Evolutionary conservation across 1,140 invertebrate genomes (phyloP).

Genomic region (Campodea augens): DNA sequence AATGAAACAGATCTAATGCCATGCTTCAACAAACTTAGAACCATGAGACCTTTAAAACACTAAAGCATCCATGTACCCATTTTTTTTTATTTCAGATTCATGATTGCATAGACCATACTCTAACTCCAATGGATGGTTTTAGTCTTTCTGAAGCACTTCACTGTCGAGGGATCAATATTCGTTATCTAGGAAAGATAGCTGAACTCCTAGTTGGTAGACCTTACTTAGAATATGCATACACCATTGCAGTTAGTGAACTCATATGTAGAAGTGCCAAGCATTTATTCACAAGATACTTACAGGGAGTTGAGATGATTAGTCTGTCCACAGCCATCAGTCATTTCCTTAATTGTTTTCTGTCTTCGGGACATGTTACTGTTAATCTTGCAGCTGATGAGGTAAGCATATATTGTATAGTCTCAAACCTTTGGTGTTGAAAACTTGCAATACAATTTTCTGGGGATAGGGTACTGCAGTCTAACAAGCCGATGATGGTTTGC

Average conservation of each 20-base stretch:
- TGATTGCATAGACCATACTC: constrained; percentile 78
- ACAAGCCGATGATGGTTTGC: too few relatives aligned
- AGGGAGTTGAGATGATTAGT: constrained; percentile 74
- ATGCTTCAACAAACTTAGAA: too few relatives aligned
- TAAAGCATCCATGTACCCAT: constrained; percentile 2
- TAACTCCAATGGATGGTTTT: constrained; percentile 82
- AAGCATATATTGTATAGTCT: too few relatives aligned
- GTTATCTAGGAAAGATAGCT: constrained; percentile 82
- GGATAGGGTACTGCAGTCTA: too few relatives aligned
- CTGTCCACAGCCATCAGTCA: constrained; percentile 75
- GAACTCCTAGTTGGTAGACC: constrained; percentile 54
- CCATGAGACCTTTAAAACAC: too few relatives aligned
- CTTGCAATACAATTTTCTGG: too few relatives aligned
- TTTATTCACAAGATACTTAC: constrained; percentile 78
- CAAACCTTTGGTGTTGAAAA: too few relatives aligned
- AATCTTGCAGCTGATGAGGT: constrained; percentile 37
- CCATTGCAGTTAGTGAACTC: constrained; percentile 70
- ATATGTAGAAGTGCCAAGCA: constrained; percentile 78
- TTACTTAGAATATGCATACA: constrained; percentile 67
- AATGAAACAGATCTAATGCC: too few relatives aligned
- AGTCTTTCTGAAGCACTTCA: constrained; percentile 89
- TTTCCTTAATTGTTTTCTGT: constrained; percentile 87
- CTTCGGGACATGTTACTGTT: constrained; percentile 37
- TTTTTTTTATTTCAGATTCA: constrained; percentile 40
- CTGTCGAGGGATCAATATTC: constrained; percentile 84